phyloP scores from a whole-genome alignment of 2,113 vertebrate species.

The Nyctereutes procyonoides region DNA sequence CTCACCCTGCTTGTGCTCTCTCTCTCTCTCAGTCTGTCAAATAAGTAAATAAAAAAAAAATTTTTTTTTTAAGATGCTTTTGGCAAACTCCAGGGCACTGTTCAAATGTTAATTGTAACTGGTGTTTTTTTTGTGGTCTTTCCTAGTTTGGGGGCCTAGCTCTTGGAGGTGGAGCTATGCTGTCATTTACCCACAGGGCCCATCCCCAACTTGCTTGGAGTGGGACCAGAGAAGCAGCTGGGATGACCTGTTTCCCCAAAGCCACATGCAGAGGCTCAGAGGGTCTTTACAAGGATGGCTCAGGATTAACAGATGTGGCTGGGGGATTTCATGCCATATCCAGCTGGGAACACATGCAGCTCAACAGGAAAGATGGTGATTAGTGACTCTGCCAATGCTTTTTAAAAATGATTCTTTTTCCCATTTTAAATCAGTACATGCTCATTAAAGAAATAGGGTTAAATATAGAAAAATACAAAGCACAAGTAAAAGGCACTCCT shows the following conservation, averaged over 20 bases:
- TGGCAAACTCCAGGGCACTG: not conserved
- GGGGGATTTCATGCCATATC: not conserved
- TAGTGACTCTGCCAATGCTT: constrained; percentile 49
- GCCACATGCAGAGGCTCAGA: not conserved
- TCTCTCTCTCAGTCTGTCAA: too few relatives aligned
- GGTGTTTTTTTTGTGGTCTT: not conserved
- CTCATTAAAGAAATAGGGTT: constrained; percentile 63
- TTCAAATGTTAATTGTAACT: not conserved
- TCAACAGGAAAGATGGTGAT: constrained; percentile 45
- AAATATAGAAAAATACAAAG: constrained; percentile 69
- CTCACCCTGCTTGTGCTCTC: too few relatives aligned
- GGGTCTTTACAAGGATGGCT: constrained; percentile 40
- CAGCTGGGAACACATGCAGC: constrained; percentile 51
- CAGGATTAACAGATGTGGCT: constrained; percentile 41
- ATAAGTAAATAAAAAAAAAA: too few relatives aligned
- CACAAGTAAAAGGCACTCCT: constrained; percentile 8
- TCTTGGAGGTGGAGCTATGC: not conserved
- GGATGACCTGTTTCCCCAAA: not conserved
- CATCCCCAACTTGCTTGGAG: not conserved
- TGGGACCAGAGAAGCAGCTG: constrained; percentile 7
- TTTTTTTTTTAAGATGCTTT: not conserved
- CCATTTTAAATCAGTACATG: constrained; percentile 57
- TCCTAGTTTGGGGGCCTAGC: not conserved
- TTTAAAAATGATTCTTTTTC: not conserved
- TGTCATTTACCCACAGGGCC: not conserved